Conservation (phyloP, 2,888 invertebrate genomes). For the Anthrax anthrax region DNA sequence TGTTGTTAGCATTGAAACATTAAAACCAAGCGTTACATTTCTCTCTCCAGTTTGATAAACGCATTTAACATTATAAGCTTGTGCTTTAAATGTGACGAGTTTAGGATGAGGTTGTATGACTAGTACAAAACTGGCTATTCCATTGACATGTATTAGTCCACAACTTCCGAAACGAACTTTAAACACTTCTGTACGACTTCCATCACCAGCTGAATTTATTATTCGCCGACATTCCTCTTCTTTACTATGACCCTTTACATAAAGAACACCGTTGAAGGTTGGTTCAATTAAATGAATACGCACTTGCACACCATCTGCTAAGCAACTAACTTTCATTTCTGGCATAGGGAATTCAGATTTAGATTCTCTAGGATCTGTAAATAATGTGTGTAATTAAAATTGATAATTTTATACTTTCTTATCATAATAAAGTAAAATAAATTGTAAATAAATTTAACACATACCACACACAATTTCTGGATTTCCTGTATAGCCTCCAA, state of each 20-base stretch:
- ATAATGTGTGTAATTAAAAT: background rate
- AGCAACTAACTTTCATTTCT: conserved; percentile 74
- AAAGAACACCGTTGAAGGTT: conserved; percentile 78
- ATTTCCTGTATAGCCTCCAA: conserved; percentile 61
- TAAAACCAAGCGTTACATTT: conserved; percentile 82
- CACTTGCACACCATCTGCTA: conserved; percentile 84
- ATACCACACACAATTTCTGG: conserved; percentile 50
- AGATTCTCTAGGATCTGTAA: conserved; percentile 29
- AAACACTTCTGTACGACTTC: conserved; percentile 50
- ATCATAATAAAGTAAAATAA: background rate
- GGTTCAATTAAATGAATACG: conserved; percentile 54
- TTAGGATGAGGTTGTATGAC: conserved; percentile 95
- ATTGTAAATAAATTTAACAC: too few relatives aligned
- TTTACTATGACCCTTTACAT: conserved; percentile 89
- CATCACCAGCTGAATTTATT: conserved; percentile 57
- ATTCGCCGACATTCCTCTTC: conserved; percentile 78
- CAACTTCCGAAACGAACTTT: conserved; percentile 84
- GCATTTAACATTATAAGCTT: conserved; percentile 92
- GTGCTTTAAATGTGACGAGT: conserved; percentile 84
- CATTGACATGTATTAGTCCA: conserved; percentile 80
- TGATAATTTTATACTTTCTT: too few relatives aligned
- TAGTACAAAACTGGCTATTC: conserved; percentile 81
- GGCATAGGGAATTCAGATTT: conserved; percentile 74
- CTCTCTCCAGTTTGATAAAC: conserved; percentile 89
- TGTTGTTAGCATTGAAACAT: conserved; percentile 89